Conservation (phyloP, 2,113 vertebrate species). For the Coryphaenoides rupestris region DNA sequence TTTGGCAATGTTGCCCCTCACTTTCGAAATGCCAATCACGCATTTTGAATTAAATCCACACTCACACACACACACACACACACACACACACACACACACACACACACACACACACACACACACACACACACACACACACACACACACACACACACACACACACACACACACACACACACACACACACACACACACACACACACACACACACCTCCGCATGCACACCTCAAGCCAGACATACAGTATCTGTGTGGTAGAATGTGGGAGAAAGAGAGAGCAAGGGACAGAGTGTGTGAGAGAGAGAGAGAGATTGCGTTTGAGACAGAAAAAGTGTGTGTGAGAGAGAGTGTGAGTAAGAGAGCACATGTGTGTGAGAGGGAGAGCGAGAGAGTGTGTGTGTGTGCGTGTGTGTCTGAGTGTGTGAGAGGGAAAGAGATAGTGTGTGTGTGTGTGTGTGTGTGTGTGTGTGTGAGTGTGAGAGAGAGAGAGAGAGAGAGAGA, state of each 20-base stretch:
- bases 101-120: conserved; percentile 9
- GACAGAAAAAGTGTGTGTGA: background rate
- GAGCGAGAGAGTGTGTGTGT: background rate
- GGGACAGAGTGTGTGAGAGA: background rate
- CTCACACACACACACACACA: background rate
- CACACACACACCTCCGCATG: background rate
- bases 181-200: conserved; percentile 8
- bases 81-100: conserved; percentile 8
- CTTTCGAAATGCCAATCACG: no score
- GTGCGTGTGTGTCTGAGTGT: background rate
- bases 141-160: conserved; percentile 1
- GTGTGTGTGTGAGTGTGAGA: background rate
- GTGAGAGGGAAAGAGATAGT: background rate
- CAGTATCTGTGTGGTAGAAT: background rate
- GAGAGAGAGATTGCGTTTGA: background rate
- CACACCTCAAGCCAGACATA: background rate
- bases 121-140: background rate
- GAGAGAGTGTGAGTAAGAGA: background rate
- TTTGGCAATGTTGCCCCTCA: no score
- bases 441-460: background rate
- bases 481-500: background rate
- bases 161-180: background rate
- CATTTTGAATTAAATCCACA: background rate
- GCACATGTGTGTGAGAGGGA: background rate
- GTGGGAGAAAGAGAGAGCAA: background rate